Evolutionary conservation across 2,888 invertebrate species (phyloP).

Genomic region (Autographa gamma): DNA sequence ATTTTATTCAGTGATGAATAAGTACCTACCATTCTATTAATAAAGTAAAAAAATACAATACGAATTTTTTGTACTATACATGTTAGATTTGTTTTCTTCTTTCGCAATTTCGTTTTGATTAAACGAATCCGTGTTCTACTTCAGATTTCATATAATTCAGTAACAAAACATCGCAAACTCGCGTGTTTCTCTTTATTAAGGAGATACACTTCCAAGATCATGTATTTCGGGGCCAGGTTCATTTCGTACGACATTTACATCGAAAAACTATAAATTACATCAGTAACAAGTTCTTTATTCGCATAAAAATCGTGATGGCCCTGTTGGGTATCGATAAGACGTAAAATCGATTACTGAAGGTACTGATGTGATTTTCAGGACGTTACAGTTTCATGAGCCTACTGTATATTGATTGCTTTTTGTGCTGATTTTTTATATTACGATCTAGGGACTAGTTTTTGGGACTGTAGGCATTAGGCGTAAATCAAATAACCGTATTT

Average conservation of each 20-base stretch:
- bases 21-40: too few relatives aligned
- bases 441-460: not conserved
- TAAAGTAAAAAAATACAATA: too few relatives aligned
- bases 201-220: constrained; percentile 24
- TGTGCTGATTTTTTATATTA: not conserved
- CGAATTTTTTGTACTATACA: too few relatives aligned
- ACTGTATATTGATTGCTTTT: not conserved
- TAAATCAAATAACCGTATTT: not conserved
- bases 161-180: constrained; percentile 11
- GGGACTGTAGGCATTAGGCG: not conserved
- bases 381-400: constrained; percentile 1
- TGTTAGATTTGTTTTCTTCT: too few relatives aligned
- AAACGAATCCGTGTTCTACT: not conserved
- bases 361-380: constrained; percentile 12
- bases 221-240: constrained; percentile 28
- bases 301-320: constrained; percentile 16
- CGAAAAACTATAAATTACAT: constrained; percentile 40
- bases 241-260: constrained; percentile 40
- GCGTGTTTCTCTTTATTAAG: constrained; percentile 23
- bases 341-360: constrained; percentile 18
- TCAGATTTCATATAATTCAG: constrained; percentile 7
- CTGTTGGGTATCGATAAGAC: constrained; percentile 32
- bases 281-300: constrained; percentile 40
- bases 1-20: too few relatives aligned
- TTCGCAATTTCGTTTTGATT: too few relatives aligned